phyloP scores from a whole-genome alignment of 1,140 invertebrate species.

The Chionoecetes opilio region DNA sequence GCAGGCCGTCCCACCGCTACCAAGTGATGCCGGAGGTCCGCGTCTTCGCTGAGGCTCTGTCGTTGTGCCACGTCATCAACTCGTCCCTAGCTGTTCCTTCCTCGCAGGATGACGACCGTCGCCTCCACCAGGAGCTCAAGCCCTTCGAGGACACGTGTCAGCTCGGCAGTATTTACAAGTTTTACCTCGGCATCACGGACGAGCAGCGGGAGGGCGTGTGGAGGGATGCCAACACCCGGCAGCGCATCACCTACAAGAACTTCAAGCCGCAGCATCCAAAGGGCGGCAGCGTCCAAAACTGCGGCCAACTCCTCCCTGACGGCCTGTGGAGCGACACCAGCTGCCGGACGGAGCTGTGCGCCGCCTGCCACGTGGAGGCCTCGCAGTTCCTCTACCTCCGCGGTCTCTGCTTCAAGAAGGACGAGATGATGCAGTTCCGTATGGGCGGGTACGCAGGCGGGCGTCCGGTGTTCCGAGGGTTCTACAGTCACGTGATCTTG shows the following conservation, averaged over 20 bases:
- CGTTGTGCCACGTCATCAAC: constrained; percentile 27
- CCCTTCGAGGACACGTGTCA: background rate
- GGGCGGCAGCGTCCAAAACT: constrained; percentile 39
- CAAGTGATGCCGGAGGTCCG: constrained; percentile 33
- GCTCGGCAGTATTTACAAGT: constrained; percentile 40
- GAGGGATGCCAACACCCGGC: background rate
- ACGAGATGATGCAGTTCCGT: background rate
- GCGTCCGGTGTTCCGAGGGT: constrained; percentile 45
- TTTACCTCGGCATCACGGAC: constrained; percentile 59
- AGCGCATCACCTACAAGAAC: background rate
- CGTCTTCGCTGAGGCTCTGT: background rate
- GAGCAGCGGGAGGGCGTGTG: constrained; percentile 43
- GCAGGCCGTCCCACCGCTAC: constrained; percentile 16
- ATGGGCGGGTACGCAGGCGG: background rate
- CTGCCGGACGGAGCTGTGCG: background rate
- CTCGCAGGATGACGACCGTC: background rate
- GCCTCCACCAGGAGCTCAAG: background rate
- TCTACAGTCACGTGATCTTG: background rate
- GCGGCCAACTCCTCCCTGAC: background rate
- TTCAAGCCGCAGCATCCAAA: background rate
- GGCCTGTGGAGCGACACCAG: constrained; percentile 34
- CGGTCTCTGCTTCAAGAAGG: constrained; percentile 47
- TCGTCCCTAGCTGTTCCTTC: background rate
- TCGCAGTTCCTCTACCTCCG: constrained; percentile 59
- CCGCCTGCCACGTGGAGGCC: background rate